Base-by-base conservation (phyloP, 2,113 vertebrate species). In the Caranx melampygus region DNA sequence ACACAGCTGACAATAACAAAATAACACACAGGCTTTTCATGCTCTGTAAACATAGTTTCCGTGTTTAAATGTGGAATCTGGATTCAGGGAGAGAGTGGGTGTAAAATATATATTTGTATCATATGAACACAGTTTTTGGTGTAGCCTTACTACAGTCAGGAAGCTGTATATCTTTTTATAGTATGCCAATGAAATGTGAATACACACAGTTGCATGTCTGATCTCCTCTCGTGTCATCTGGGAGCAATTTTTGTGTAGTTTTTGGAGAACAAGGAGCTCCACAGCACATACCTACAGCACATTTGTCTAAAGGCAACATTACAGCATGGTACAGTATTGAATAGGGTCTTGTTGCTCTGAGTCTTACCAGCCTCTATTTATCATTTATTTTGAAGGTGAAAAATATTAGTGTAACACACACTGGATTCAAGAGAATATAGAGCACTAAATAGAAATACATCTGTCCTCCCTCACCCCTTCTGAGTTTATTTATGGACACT, bases 401-500 rank as follows among this genome's bases (percentile, higher is more conserved):
- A 42, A 42, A 42, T 51, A 58, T 71, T 35, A 11, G 0, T 63
- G 14, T 16, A 1, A 21, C 78, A 7, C 78, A 7, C 37, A 10
- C 44, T 70, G 18, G 42, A 3, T 62, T 49, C 20, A 52, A 49
- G 49, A 77, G 20, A 71, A 75, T 69, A 26, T 59, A 44, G 57
- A 69, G 63, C 58, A 60, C 60, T 67, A 35, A 87, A 70, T 67
- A 72, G 67, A 78, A 70, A 61, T 65, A 16, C 64, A 59, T 85
- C 64, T 65, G 51, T 45, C 44, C 47, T 62, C 57, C 54, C 57
- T 76, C 49, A 52, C 63, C 78, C 14, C 61, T 35, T 73, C 20
- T 72, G 45, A 65, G 66, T 83, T 62, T 90, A 88, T 88, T 87
- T 84, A 80, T 83, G 71, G 78, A 83, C 55, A 67, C 77, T 51